Conservation (phyloP, 2,797 vertebrate species). For the Thamnophis elegans region DNA sequence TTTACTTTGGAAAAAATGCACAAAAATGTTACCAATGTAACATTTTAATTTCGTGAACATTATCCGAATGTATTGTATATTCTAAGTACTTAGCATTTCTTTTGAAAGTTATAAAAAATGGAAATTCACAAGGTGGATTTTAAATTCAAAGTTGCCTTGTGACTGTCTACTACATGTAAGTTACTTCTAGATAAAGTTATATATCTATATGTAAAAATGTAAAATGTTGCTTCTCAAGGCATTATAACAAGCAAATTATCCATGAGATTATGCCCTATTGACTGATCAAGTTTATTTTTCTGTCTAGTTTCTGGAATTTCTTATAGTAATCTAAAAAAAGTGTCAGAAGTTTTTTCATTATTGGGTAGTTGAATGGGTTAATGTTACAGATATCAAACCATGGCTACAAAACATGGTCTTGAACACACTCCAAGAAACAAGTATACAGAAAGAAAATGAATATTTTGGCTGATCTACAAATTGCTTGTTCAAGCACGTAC, state of each 20-base stretch:
- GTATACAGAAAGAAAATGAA: neutral
- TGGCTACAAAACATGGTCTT: neutral
- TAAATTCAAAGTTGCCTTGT: slow-evolving; percentile 25
- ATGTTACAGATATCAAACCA: neutral
- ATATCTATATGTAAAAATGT: slow-evolving; percentile 44
- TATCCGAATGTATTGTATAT: slow-evolving; percentile 56
- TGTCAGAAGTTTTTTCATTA: neutral
- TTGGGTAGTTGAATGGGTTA: neutral
- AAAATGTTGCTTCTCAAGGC: slow-evolving; percentile 16
- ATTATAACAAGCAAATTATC: neutral
- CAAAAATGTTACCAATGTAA: slow-evolving; percentile 38
- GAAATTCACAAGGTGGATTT: neutral
- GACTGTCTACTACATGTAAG: slow-evolving; percentile 25
- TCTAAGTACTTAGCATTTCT: slow-evolving; percentile 28
- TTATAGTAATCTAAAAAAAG: neutral
- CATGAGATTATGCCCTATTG: neutral
- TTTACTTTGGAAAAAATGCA: slow-evolving; percentile 59
- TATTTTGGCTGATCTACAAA: neutral
- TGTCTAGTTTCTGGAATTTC: neutral
- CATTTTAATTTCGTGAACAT: slow-evolving; percentile 40
- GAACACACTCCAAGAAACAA: neutral
- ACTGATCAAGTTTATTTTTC: neutral
- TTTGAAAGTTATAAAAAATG: slow-evolving; percentile 31
- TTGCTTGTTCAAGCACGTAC: neutral
- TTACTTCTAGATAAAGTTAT: slow-evolving; percentile 29